phyloP scores from a whole-genome alignment of 2,113 vertebrate genomes.

The Pleuronectes platessa region DNA sequence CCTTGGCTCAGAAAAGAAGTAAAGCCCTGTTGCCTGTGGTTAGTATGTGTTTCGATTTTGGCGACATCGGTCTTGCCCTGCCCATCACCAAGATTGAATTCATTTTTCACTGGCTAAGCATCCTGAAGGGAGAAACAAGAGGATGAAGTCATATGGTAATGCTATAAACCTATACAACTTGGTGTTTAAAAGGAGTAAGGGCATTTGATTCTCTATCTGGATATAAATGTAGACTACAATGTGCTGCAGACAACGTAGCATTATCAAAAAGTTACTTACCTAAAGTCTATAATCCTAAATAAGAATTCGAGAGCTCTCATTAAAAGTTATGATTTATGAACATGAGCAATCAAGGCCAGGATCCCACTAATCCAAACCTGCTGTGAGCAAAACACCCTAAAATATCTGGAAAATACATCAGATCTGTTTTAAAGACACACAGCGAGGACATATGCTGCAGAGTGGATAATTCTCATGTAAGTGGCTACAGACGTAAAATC shows the following conservation, averaged over 20 bases:
- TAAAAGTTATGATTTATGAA: conserved; percentile 72
- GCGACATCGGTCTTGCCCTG: conserved; percentile 68
- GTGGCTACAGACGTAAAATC: conserved; percentile 22
- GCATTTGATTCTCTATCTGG: conserved; percentile 31
- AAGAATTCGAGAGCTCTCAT: conserved; percentile 61
- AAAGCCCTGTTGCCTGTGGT: conserved; percentile 60
- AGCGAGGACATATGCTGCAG: conserved; percentile 29
- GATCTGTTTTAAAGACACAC: conserved; percentile 46
- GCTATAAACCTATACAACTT: conserved; percentile 57
- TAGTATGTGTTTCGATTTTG: conserved; percentile 61
- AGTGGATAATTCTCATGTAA: conserved; percentile 28
- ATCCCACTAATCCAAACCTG: conserved; percentile 73
- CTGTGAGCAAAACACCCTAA: conserved; percentile 65
- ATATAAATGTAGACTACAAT: conserved; percentile 18
- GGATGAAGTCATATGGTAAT: conserved; percentile 68
- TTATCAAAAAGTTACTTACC: conserved; percentile 16
- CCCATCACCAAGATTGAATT: conserved; percentile 57
- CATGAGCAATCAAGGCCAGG: conserved; percentile 60
- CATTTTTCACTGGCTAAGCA: conserved; percentile 64
- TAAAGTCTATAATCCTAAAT: conserved; percentile 51
- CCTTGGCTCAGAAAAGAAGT: conserved; percentile 41
- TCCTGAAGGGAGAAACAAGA: conserved; percentile 59
- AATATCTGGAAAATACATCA: conserved; percentile 68
- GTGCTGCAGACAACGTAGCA: conserved; percentile 23
- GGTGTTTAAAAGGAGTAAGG: conserved; percentile 43